A percentile compares a stretch with the other conserved stretches of the same genome.
These are phyloP conservation scores for Eutolmus rufibarbis DNA, from an alignment of 2,888 invertebrate genomes.

Conservation along the genomic window DNA sequence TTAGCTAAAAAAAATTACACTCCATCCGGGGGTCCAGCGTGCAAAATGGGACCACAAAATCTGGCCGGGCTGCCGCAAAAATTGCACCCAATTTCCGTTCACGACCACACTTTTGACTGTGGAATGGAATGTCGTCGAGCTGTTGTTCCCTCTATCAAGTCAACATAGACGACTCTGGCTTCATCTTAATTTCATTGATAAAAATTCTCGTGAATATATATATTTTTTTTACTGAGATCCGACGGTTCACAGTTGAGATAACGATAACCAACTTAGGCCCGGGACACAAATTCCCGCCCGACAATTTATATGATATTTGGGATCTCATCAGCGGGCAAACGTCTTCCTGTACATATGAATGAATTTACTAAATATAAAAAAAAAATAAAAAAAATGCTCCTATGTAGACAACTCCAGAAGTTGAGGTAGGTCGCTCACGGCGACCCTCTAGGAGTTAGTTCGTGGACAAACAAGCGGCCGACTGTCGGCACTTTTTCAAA, in stretches of 20 bases:
- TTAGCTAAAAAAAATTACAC: not conserved
- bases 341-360: constrained; percentile 22
- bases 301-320: constrained; percentile 15
- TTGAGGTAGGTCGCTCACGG: constrained; percentile 11
- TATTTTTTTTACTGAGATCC: not conserved
- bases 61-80: not conserved
- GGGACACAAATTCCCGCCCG: not conserved
- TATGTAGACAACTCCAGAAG: constrained; percentile 13
- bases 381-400: not conserved
- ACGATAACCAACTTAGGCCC: not conserved
- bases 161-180: not conserved
- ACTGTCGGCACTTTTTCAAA: constrained; percentile 40
- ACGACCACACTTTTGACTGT: not conserved
- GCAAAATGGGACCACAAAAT: not conserved
- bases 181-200: constrained; percentile 24
- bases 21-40: not conserved
- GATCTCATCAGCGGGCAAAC: not conserved
- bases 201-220: constrained; percentile 19
- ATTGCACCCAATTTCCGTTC: not conserved
- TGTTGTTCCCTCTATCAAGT: not conserved
- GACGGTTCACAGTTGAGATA: constrained; percentile 8
- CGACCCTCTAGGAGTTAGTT: constrained; percentile 18
- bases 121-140: not conserved
- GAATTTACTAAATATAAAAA: not conserved
- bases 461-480: constrained; percentile 43